Evolutionary conservation across 1,140 invertebrate species (phyloP).

Genomic region (Papilio helenus): DNA sequence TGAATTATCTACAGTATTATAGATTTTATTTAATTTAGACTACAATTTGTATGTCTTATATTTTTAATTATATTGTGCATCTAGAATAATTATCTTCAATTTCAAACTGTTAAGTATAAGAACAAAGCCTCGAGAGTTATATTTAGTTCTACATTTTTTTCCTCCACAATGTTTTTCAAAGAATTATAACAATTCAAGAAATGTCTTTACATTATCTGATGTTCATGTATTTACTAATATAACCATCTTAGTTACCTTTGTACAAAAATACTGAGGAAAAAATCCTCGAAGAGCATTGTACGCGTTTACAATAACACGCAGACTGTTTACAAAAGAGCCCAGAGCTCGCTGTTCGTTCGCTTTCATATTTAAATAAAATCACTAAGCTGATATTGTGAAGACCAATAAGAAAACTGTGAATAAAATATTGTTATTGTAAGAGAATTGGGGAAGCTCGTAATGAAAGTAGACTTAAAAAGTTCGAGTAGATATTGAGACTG

Average conservation of each 20-base stretch:
- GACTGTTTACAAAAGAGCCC: conserved; percentile 11
- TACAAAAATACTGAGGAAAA: neutral
- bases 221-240: neutral
- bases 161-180: no score
- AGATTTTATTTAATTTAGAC: no score
- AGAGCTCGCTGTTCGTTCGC: neutral
- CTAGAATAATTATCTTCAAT: no score
- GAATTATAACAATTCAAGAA: neutral
- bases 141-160: no score
- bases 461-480: neutral
- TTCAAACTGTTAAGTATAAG: no score
- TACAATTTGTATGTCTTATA: no score
- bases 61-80: no score
- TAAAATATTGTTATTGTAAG: conserved; percentile 25
- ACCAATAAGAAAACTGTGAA: conserved; percentile 7
- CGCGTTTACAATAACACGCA: neutral
- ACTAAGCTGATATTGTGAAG: conserved; percentile 18
- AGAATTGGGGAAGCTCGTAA: conserved; percentile 7
- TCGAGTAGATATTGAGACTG: neutral
- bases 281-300: conserved; percentile 1
- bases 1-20: no score
- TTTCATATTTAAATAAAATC: conserved; percentile 18
- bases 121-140: no score
- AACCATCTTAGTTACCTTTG: neutral
- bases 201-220: neutral